Evolutionary conservation across 2,797 vertebrate species (phyloP), one percentile per base, ranked within the genome.

Genomic region (Myiotriccus ornatus): DNA sequence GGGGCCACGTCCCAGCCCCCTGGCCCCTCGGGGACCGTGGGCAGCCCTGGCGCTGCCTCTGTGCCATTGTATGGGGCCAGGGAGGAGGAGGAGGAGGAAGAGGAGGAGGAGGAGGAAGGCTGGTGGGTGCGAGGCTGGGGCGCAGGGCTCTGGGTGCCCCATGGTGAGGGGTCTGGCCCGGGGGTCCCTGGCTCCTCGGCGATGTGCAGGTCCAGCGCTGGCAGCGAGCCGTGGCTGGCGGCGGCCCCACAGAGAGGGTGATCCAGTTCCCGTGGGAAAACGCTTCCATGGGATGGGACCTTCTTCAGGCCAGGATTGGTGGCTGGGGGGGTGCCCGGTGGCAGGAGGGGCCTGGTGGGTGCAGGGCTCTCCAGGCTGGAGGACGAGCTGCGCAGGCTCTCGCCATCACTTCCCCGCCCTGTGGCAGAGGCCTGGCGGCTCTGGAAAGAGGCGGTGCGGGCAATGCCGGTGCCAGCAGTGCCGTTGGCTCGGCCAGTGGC

Each of bases 381-480:
- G 12, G 98, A 98, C 2, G 98, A 99, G 94, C 98, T 99, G 91
- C 98, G 98, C 43, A 98, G 98, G 93, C 98, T 98, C 93, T 99
- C 98, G 2, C 98, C 98, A 55, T 99, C 98, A 7, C 98, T 98
- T 32, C 98, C 98, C 1, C 97, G 98, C 10, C 98, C 98, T 1
- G 95, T 24, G 6, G 90, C 12, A 60, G 97, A 98, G 24, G 98
- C 96, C 20, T 96, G 97, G 65, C 76, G 96, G 92, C 94, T 98
- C 90, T 99, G 98, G 94, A 99, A 98, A 34, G 98, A 99, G 49
- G 98, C 95, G 4, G 98, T 97, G 17, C 97, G 96, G 64, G 97
- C 75, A 27, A 98, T 97, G 46, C 92, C 57, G 28, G 97, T 86
- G 56, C 96, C 78, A 5, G 86, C 13, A 4, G 95, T 96, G 50